phyloP scores from a whole-genome alignment of 2,888 invertebrate genomes.

The Epinotia brunnichana region DNA sequence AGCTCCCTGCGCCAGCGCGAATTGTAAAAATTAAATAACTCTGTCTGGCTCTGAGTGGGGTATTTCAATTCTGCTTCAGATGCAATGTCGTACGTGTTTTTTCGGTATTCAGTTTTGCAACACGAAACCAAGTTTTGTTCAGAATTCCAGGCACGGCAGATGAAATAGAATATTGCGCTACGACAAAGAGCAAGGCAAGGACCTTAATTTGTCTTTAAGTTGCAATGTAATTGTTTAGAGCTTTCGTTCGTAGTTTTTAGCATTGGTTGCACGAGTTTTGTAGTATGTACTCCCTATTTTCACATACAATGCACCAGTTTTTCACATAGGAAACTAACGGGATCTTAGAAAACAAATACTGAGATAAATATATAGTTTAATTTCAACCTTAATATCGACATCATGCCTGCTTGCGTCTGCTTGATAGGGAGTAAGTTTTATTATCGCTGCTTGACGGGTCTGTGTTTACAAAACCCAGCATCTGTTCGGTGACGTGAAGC shows the following conservation, averaged over 20 bases:
- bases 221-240: constrained; percentile 8
- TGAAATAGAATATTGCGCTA: constrained; percentile 27
- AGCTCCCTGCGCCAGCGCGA: constrained; percentile 48
- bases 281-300: background rate
- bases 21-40: constrained; percentile 50
- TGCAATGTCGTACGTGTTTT: constrained; percentile 32
- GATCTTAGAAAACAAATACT: background rate
- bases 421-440: constrained; percentile 47
- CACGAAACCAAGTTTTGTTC: constrained; percentile 11
- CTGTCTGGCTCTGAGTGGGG: constrained; percentile 30
- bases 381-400: constrained; percentile 9
- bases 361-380: background rate
- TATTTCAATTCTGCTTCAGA: constrained; percentile 32
- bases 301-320: background rate
- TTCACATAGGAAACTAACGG: background rate
- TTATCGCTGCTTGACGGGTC: constrained; percentile 52
- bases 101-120: constrained; percentile 27
- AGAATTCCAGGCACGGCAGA: constrained; percentile 28
- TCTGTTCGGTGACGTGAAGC: constrained; percentile 56
- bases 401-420: constrained; percentile 19
- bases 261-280: background rate
- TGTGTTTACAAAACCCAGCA: constrained; percentile 64
- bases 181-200: background rate
- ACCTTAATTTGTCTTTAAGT: constrained; percentile 17
- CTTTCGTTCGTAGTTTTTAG: background rate